These are phyloP conservation scores for Oeneis ivallda DNA, from an alignment of 2,888 invertebrate genomes.

Conservation along the genomic window DNA sequence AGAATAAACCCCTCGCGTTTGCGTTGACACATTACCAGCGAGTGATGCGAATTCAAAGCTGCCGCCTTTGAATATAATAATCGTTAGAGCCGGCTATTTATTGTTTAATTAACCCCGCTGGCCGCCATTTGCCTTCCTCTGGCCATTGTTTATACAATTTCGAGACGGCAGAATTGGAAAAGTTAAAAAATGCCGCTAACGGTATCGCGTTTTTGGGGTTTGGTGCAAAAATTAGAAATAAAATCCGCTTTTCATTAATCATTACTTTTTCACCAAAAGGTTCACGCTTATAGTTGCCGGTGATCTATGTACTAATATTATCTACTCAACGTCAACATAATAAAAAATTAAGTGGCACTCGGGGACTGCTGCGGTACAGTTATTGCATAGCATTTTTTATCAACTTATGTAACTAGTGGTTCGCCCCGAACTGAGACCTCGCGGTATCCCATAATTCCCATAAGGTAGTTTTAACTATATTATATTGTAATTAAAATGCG, in stretches of 20 bases:
- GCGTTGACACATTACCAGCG: conserved; percentile 76
- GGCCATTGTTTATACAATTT: conserved; percentile 69
- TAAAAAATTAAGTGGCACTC: no score
- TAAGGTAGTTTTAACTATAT: no score
- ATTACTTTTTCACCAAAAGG: not conserved
- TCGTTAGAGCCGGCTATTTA: conserved; percentile 72
- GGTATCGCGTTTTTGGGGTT: conserved; percentile 10
- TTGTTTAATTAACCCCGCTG: conserved; percentile 75
- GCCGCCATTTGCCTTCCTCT: conserved; percentile 48
- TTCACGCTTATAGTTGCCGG: no score
- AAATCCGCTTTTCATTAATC: not conserved
- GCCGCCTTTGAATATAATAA: conserved; percentile 76
- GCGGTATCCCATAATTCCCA: no score
- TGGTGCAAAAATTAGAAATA: conserved; percentile 9
- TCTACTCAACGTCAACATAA: no score
- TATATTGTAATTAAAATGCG: no score
- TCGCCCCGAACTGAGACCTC: no score
- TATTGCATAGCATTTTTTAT: no score
- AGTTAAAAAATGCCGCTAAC: conserved; percentile 45
- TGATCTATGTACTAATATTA: no score
- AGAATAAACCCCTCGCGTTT: conserved; percentile 54
- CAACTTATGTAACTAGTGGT: no score
- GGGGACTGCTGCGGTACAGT: no score
- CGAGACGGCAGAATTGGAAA: conserved; percentile 59
- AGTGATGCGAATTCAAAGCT: conserved; percentile 80